These are phyloP conservation scores for Bradypodion ventrale DNA, from an alignment of 2,797 vertebrate species.

Conservation along the genomic window DNA sequence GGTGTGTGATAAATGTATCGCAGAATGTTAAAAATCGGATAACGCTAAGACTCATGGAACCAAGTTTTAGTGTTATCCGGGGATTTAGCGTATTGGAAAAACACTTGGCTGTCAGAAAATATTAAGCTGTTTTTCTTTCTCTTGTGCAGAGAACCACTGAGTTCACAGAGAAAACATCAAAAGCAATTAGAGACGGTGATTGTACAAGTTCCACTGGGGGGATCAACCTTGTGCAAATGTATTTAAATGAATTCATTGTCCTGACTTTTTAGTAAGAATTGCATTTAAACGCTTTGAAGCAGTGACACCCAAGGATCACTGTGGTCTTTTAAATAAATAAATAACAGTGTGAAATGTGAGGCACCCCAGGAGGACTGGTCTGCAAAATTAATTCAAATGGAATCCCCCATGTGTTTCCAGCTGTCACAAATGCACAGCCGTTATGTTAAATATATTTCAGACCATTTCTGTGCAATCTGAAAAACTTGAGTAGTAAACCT, in stretches of 20 bases:
- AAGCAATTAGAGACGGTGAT: slow-evolving; percentile 73
- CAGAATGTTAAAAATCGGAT: too few species aligned
- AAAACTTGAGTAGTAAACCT: slow-evolving; percentile 66
- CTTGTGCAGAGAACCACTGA: slow-evolving; percentile 65
- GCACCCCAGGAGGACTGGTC: slow-evolving; percentile 65
- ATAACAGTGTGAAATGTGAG: slow-evolving; percentile 65
- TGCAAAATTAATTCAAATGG: slow-evolving; percentile 71
- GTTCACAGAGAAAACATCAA: slow-evolving; percentile 74
- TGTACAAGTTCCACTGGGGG: slow-evolving; percentile 54
- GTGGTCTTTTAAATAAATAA: slow-evolving; percentile 75
- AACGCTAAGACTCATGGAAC: too few species aligned
- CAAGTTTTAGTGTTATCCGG: too few species aligned
- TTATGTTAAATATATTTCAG: slow-evolving; percentile 69
- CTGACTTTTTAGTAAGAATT: slow-evolving; percentile 69
- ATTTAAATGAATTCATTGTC: slow-evolving; percentile 77
- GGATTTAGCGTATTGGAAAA: too few species aligned
- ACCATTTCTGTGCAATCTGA: slow-evolving; percentile 68
- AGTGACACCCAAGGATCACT: slow-evolving; percentile 60
- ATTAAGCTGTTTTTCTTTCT: slow-evolving; percentile 63
- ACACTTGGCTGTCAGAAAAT: slow-evolving; percentile 67
- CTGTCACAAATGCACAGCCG: slow-evolving; percentile 71
- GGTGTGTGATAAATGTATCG: too few species aligned
- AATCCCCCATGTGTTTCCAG: slow-evolving; percentile 57
- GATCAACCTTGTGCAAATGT: slow-evolving; percentile 73
- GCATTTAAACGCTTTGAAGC: slow-evolving; percentile 65